A percentile compares a stretch with the other conserved stretches of the same genome.
Conservation (phyloP, 1,140 invertebrate species). For the Nylanderia fulva region DNA sequence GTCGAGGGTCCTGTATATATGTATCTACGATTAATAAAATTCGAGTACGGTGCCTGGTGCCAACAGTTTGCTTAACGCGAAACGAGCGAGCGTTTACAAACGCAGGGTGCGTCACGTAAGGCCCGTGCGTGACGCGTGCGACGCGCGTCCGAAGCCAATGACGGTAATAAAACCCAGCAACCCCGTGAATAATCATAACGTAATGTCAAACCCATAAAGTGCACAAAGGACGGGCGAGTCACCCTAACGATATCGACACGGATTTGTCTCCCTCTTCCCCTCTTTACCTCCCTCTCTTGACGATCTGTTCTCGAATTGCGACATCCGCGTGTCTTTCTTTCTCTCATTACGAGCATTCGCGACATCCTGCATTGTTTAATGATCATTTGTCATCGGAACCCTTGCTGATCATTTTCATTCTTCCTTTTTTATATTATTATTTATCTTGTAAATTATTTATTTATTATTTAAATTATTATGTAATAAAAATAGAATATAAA, state of each 20-base stretch:
- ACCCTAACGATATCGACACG: conserved; percentile 61
- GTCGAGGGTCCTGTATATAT: no score
- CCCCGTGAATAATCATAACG: conserved; percentile 85
- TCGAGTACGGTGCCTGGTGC: background rate
- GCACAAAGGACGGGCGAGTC: conserved; percentile 78
- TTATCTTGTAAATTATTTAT: background rate
- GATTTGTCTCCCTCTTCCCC: background rate
- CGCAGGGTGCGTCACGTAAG: conserved; percentile 30
- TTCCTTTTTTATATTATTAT: no score
- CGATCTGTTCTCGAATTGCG: conserved; percentile 70
- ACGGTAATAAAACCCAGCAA: conserved; percentile 83
- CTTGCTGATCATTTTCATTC: no score
- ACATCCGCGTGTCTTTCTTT: conserved; percentile 76
- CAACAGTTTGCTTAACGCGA: conserved; percentile 19
- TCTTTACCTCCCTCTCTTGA: conserved; percentile 9
- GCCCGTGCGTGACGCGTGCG: conserved; percentile 42
- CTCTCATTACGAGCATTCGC: conserved; percentile 78
- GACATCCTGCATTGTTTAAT: conserved; percentile 71
- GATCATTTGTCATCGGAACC: no score
- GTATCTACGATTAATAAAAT: conserved; percentile 45
- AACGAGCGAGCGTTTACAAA: conserved; percentile 24
- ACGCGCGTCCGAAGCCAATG: conserved; percentile 38
- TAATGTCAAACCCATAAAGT: conserved; percentile 83
- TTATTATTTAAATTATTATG: no score
- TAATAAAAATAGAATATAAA: no score